phyloP scores from a whole-genome alignment of 2,888 invertebrate genomes.

The Dolichopus griseipennis region DNA sequence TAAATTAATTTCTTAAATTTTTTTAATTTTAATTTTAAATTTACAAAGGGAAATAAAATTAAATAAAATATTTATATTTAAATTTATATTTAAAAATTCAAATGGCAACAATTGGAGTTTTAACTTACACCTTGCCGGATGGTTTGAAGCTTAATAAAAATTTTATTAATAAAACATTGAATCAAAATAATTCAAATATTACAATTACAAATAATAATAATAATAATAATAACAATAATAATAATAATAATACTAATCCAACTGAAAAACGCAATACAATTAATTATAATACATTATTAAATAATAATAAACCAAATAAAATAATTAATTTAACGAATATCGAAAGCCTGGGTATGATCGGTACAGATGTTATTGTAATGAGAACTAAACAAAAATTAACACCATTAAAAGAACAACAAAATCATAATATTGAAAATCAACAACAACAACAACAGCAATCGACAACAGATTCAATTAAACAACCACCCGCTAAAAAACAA shows the following conservation, averaged over 20 bases:
- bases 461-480: not conserved
- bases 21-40: too few relatives aligned
- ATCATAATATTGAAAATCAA: conserved; percentile 17
- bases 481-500: conserved; percentile 21
- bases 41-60: not conserved
- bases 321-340: conserved; percentile 39
- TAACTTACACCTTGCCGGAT: conserved; percentile 33
- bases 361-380: conserved; percentile 24
- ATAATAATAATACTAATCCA: conserved; percentile 11
- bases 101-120: conserved; percentile 38
- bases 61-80: not conserved
- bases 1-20: too few relatives aligned
- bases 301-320: conserved; percentile 26
- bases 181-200: conserved; percentile 14
- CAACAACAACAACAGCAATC: not conserved
- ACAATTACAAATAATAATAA: conserved; percentile 7
- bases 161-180: conserved; percentile 15
- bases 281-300: not conserved
- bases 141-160: conserved; percentile 27
- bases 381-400: conserved; percentile 23
- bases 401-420: conserved; percentile 22
- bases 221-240: conserved; percentile 5
- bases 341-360: conserved; percentile 30
- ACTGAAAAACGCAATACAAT: not conserved
- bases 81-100: not conserved